Base-by-base conservation (phyloP, 2,113 vertebrate species). In the Proteles cristata region DNA sequence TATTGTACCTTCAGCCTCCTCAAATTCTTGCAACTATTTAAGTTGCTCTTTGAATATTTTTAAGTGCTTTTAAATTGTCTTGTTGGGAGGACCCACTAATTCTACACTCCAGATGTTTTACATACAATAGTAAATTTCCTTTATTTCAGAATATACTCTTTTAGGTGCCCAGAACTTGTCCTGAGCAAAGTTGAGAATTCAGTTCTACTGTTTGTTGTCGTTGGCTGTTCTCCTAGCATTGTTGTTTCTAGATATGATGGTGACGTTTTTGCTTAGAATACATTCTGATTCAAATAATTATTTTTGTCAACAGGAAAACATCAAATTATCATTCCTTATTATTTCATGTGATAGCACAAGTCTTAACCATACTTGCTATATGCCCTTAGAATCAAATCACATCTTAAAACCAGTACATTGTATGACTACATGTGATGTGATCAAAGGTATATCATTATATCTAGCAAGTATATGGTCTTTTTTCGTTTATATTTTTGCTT, bases 361-460 rank as follows among this genome's bases (percentile, higher is more conserved):
- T 86, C 82, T 80, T 11, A 89, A 79, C 58, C 55, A 19, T 86
- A 90, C 16, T 48, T 87, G 16, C 39, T 53, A 14, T 91, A 85
- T 95, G 73, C 65, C 85, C 88, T 94, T 97, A 96, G 91, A 79
- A 33, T 85, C n/a, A 91, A 98, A 33, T 85, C 31, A 91, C 98
- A 69, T 86, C 71, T 96, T 89, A 94, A 92, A 94, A 83, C 61
- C 39, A 85, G 5, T 58, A 88, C 17, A 26, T 63, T 88, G 7
- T 92, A 26, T 90, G 74, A 65, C 4, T 88, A 50, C 53, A n/a
- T 95, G 61, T 85, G 94, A 84, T 93, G 43, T 66, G 76, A 0
- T 48, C 15, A 79, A 90, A 94, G 69, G 90, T 66, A 4, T 55
- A 76, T 84, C 76, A 94, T 73, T 92, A 84, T 79, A 91, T 86